These are phyloP conservation scores for Phymorhynchus buccinoides DNA, from an alignment of 1,140 invertebrate genomes.

Conservation along the genomic window DNA sequence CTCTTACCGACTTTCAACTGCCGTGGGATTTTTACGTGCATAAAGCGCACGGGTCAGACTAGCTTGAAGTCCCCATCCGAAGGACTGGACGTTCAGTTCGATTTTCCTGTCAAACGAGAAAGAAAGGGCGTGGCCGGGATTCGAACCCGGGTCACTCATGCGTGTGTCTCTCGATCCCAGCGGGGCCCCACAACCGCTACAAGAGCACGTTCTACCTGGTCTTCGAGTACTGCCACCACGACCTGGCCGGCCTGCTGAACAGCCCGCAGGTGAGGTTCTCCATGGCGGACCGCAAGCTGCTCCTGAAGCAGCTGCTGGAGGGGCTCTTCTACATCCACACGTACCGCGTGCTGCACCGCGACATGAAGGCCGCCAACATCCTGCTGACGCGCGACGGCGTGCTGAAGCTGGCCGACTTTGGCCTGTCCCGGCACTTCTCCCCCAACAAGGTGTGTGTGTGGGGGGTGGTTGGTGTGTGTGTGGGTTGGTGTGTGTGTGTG, in stretches of 20 bases:
- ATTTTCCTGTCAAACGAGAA: too few species aligned
- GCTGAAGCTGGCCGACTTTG: slow-evolving; percentile 77
- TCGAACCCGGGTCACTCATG: too few species aligned
- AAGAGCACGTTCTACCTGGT: slow-evolving; percentile 94
- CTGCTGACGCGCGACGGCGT: slow-evolving; percentile 97
- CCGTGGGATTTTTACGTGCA: too few species aligned
- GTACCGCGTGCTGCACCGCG: slow-evolving; percentile 93
- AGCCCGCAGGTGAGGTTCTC: slow-evolving; percentile 96
- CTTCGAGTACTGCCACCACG: slow-evolving; percentile 99
- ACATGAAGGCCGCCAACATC: slow-evolving; percentile 99
- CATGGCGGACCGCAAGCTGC: slow-evolving; percentile 98
- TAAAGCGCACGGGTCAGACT: too few species aligned
- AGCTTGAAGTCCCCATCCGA: too few species aligned
- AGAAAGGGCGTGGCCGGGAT: too few species aligned
- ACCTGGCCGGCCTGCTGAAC: slow-evolving; percentile 95
- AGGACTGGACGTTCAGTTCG: too few species aligned
- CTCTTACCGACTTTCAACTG: too few species aligned
- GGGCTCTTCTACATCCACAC: slow-evolving; percentile 97
- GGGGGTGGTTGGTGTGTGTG: too few species aligned
- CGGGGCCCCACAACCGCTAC: slow-evolving; percentile 87
- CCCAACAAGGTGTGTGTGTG: too few species aligned
- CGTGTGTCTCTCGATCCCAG: too few species aligned
- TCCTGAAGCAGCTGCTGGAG: slow-evolving; percentile 96
- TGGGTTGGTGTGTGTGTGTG: too few species aligned
- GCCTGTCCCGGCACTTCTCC: slow-evolving; percentile 86